Evolutionary conservation across 37 sponge, comb jelly and placozoan genomes (phyloP), one percentile per base, ranked within the genome.

Genomic region (Lycopodina hypogea): DNA sequence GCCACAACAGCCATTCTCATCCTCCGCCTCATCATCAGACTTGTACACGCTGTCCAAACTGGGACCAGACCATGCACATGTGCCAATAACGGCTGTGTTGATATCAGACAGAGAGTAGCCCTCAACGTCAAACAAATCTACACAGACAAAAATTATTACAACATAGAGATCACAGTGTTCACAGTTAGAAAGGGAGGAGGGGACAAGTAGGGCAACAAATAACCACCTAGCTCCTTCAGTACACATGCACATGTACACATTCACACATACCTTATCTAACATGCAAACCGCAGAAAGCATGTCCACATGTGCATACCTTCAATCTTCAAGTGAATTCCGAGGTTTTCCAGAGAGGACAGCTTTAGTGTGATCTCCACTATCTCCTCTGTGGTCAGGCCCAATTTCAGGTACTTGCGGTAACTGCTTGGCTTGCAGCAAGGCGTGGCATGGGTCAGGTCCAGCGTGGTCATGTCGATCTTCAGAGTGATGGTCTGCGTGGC

Each of bases 401-500:
- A 74, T 38, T 38, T 41, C 0, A 57, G 72, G 65, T 82, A 88
- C 65, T 73, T 82, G 40, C 24, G 17, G 3, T 72, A 34, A 33
- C 77, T 71, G 7, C 37, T 56, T 1, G 48, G 57, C 14, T 42
- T 80, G 32, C 72, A 80, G 56, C 24, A 70, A 12, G 84, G 61
- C 52, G 69, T 58, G 6, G 84, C 58, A 14, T 55, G 38, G 29
- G 23, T 38, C 35, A 88, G 69, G 57, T 88, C 89, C 56, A 88
- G 26, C 52, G 72, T 41, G 3, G 84, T 83, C 89, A 88, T 83
- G 57, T 88, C 89, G 23, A 88, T n/a, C 23, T 72, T 78, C 0
- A 88, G 58, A 23, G 84, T 83, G 51, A 83, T 83, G 50, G 89
- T 88, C 59, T 88, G 89, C 0, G 84, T 88, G n/a, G 80, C 89